Conservation (phyloP, 2,113 vertebrate species). For the Australoheros scitulus region DNA sequence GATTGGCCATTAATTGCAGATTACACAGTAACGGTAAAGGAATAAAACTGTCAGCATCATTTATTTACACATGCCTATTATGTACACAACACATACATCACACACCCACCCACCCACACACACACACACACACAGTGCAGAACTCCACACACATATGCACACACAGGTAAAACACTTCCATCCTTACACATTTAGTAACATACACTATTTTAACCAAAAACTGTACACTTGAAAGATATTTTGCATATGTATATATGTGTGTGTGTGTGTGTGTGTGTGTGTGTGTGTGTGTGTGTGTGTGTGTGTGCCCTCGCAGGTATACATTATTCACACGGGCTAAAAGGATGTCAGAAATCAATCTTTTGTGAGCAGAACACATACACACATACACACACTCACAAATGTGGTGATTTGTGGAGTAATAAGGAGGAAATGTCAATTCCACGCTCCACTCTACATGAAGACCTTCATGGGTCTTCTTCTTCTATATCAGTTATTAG, state of each 20-base stretch:
- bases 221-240: not conserved
- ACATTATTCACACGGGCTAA: not conserved
- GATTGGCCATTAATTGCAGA: constrained; percentile 64
- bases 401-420: constrained; percentile 42
- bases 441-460: constrained; percentile 36
- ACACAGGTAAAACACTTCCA: not conserved
- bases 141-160: not conserved
- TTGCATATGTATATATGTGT: not conserved
- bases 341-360: constrained; percentile 25
- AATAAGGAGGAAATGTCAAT: constrained; percentile 61
- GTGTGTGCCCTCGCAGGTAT: not conserved
- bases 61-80: constrained; percentile 47
- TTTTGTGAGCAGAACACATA: constrained; percentile 3
- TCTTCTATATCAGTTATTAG: constrained; percentile 29
- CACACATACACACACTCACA: not conserved
- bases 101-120: not conserved
- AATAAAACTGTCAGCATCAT: constrained; percentile 64
- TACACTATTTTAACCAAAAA: not conserved
- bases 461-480: constrained; percentile 37
- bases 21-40: constrained; percentile 48
- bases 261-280: too few relatives aligned
- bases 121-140: not conserved
- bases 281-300: not conserved
- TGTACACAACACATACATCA: constrained; percentile 2
- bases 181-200: not conserved